Conservation (phyloP, 1,140 invertebrate species). For the Subanguina moxae region DNA sequence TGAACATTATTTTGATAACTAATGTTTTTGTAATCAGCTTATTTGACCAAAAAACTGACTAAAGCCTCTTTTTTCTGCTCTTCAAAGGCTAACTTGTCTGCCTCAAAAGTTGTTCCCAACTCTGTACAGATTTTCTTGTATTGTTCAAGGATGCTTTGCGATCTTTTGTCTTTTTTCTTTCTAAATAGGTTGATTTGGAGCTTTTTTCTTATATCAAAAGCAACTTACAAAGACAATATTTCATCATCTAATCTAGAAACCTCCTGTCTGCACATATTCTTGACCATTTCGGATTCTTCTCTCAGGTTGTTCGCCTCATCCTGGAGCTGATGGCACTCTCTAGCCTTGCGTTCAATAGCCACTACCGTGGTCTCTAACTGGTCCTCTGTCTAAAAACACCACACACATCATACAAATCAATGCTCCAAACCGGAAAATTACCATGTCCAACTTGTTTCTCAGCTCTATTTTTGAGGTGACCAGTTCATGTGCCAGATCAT, state of each 20-base stretch:
- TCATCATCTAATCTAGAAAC: slow-evolving; percentile 72
- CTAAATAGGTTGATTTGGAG: background rate
- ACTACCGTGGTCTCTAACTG: slow-evolving; percentile 73
- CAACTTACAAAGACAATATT: slow-evolving; percentile 58
- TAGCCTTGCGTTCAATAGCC: slow-evolving; percentile 74
- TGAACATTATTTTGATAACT: too few relatives aligned
- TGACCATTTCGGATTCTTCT: slow-evolving; percentile 73
- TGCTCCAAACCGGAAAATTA: slow-evolving; percentile 47
- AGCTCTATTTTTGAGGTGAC: slow-evolving; percentile 66
- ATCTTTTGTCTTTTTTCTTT: slow-evolving; percentile 60
- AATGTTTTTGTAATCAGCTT: too few relatives aligned
- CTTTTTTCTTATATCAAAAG: background rate
- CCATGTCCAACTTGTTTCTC: slow-evolving; percentile 64
- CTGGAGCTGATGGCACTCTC: slow-evolving; percentile 71
- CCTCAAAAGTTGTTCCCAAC: slow-evolving; percentile 31
- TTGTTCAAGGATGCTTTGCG: slow-evolving; percentile 75
- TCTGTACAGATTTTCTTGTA: slow-evolving; percentile 70
- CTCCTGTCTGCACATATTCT: slow-evolving; percentile 78
- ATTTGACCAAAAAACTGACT: slow-evolving; percentile 11
- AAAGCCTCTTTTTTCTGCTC: slow-evolving; percentile 32
- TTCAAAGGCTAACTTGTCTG: slow-evolving; percentile 22
- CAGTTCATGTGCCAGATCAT: slow-evolving; percentile 68
- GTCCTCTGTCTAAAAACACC: slow-evolving; percentile 69
- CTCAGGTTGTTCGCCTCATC: slow-evolving; percentile 78
- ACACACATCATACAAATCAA: slow-evolving; percentile 16